Evolutionary conservation across 2,797 vertebrate genomes (phyloP).

Genomic region (Poeciliopsis gracilis): DNA sequence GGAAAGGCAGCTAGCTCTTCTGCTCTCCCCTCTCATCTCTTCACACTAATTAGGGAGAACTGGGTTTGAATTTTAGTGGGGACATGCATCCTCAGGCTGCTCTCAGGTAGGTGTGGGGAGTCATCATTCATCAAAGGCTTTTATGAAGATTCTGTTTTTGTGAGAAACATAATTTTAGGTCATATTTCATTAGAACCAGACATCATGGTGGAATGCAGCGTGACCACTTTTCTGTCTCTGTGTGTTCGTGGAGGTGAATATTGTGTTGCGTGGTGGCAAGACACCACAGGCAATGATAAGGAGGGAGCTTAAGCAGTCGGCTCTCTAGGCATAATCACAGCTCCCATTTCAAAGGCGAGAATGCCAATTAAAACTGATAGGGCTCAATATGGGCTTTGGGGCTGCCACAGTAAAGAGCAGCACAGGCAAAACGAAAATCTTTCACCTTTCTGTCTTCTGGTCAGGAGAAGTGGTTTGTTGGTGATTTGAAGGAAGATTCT

Average conservation of each 20-base stretch:
- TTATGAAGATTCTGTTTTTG: conserved; percentile 32
- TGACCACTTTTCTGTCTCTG: conserved; percentile 12
- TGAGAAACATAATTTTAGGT: conserved; percentile 49
- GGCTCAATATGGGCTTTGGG: conserved; percentile 78
- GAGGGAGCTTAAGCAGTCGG: conserved; percentile 69
- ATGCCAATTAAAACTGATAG: conserved; percentile 81
- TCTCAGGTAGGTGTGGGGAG: conserved; percentile 25
- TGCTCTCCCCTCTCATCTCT: conserved; percentile 69
- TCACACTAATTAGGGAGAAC: conserved; percentile 73
- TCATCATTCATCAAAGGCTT: conserved; percentile 46
- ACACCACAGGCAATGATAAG: conserved; percentile 70
- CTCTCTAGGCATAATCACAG: conserved; percentile 75
- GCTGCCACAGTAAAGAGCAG: conserved; percentile 63
- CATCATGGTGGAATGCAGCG: conserved; percentile 20
- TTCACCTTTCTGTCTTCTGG: conserved; percentile 43
- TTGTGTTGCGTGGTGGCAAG: conserved; percentile 48
- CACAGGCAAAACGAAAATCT: conserved; percentile 74
- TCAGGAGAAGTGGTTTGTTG: conserved; percentile 48
- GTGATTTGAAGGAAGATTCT: conserved; percentile 47
- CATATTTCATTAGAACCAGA: conserved; percentile 34
- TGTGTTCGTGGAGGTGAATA: conserved; percentile 29
- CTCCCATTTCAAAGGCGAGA: conserved; percentile 78
- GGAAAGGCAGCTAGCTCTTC: conserved; percentile 61
- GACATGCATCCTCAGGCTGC: conserved; percentile 45
- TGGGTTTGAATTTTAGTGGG: conserved; percentile 55